Conservation (phyloP, 2,113 vertebrate species). For the Ovis aries region DNA sequence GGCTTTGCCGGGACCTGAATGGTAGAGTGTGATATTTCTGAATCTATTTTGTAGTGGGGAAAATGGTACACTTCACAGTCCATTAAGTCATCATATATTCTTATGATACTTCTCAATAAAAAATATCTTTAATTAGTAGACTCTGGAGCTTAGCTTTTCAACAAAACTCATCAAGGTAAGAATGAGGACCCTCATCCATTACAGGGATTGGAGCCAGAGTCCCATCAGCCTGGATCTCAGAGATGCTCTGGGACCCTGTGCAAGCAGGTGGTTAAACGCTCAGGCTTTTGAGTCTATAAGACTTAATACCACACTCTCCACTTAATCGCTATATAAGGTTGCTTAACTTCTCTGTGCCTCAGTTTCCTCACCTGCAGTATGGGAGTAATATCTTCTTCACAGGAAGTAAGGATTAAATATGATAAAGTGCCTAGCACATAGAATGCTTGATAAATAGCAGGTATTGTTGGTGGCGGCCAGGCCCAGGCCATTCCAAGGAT, state of each 20-base stretch:
- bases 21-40: neutral
- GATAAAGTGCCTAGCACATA: neutral
- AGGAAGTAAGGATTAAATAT: neutral
- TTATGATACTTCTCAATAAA: neutral
- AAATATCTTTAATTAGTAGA: conserved; percentile 2
- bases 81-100: neutral
- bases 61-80: neutral
- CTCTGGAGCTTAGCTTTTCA: neutral
- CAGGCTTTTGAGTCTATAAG: neutral
- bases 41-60: neutral
- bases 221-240: neutral
- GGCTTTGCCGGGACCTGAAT: neutral
- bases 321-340: neutral
- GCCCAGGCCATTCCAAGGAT: neutral
- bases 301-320: neutral
- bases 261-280: neutral
- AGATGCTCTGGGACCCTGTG: neutral
- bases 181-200: too few relatives aligned
- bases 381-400: neutral
- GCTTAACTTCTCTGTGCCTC: neutral
- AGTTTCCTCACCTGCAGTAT: neutral
- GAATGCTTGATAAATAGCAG: neutral
- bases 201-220: neutral
- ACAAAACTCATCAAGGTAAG: neutral
- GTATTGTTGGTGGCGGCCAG: fast-evolving